These are phyloP conservation scores for Phocoena phocoena DNA, from an alignment of 2,113 vertebrate genomes.

Conservation along the genomic window DNA sequence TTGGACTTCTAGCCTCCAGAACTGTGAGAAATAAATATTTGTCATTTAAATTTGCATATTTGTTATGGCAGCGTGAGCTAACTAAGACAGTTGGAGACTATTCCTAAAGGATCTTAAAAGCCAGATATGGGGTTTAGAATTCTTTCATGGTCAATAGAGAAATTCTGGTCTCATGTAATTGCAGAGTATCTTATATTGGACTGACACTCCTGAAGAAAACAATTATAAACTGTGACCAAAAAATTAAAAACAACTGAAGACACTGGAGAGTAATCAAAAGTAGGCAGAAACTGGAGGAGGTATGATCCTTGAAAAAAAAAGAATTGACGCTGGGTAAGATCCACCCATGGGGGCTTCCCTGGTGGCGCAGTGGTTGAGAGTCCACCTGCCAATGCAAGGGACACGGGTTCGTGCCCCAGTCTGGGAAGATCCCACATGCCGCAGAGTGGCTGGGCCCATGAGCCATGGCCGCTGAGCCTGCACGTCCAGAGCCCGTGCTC, in stretches of 20 bases:
- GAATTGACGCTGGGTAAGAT: background rate
- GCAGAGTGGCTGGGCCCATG: too few species aligned
- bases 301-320: background rate
- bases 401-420: too few species aligned
- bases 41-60: background rate
- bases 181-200: background rate
- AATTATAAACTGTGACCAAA: background rate
- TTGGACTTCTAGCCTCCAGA: background rate
- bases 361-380: too few species aligned
- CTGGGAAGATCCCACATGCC: too few species aligned
- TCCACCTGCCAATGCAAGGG: too few species aligned
- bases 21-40: background rate
- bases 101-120: background rate
- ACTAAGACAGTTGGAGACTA: background rate
- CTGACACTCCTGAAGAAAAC: background rate
- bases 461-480: too few species aligned
- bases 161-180: background rate
- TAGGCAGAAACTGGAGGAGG: background rate
- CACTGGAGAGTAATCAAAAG: background rate
- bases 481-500: too few species aligned
- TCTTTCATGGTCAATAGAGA: background rate
- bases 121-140: background rate
- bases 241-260: conserved; percentile 48
- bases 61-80: background rate
- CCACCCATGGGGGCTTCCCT: background rate